Evolutionary conservation across 2,113 vertebrate genomes (phyloP), one percentile per base, ranked within the genome.

Genomic region (Pachycephala philippinensis): DNA sequence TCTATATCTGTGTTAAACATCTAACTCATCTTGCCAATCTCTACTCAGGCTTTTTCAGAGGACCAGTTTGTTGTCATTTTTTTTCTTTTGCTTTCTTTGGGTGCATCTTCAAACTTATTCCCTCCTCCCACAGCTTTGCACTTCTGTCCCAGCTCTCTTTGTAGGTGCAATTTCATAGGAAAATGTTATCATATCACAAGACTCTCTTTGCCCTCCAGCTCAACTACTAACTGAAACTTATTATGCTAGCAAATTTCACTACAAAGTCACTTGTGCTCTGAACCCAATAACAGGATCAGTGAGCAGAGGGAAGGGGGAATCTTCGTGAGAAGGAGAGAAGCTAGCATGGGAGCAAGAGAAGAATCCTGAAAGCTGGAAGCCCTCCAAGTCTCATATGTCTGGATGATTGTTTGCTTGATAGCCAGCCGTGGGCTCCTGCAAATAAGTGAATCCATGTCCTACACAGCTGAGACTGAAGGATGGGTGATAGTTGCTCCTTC

Each of bases 171-270:
- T 95, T 95, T 96, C 74, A 66, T 59, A 95, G 87, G 94, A 85
- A 97, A 96, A 96, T 94, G 50, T 91, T 94, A 71, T 42, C 50
- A 39, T 44, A 66, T 94, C 89, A 95, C 66, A 95, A 91, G 95
- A 88, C 82, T 79, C 59, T 80, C 66, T 90, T 79, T 95, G 76
- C 95, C 96, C 64, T 96, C 86, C 71, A 95, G 96, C 90, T 70
- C 66, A 81, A 6, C 59, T 84, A 63, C 59, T 90, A 78, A 77
- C 45, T 66, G 79, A 63, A 94, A 84, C 54, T 71, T 87, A 93
- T 93, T 97, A 95, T 93, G 94, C 60, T 95, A 78, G 56, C 76
- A 95, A 94, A 95, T 97, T 90, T 94, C 83, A 92, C 83, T 96
- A 94, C 85, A 93, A 95, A 97, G 90, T 76, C 85, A 47, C 54